Evolutionary conservation across 2,113 vertebrate genomes (phyloP).

Genomic region (Pardalotus punctatus): DNA sequence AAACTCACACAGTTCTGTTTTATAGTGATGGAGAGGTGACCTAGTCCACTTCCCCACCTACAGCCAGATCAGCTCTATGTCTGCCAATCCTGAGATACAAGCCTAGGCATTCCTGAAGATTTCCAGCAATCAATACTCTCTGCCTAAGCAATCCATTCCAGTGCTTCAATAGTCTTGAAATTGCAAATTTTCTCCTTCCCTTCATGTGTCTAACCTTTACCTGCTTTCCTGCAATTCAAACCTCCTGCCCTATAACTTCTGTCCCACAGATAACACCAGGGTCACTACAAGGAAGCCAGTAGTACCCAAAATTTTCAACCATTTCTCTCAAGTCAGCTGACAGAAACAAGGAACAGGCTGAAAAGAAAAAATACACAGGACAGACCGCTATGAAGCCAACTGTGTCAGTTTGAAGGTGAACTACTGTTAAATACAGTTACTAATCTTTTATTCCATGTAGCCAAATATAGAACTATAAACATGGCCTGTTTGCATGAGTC

Average conservation of each 20-base stretch:
- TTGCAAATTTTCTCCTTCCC: background rate
- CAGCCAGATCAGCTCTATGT: background rate
- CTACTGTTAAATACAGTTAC: background rate
- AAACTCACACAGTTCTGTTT: background rate
- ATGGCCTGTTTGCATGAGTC: background rate
- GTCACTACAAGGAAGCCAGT: background rate
- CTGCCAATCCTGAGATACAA: background rate
- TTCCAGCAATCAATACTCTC: background rate
- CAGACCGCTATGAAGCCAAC: background rate
- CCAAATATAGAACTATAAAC: background rate
- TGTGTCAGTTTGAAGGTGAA: background rate
- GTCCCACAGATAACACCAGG: background rate
- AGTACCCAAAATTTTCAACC: background rate
- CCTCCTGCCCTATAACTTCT: background rate
- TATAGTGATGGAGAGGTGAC: background rate
- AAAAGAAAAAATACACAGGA: background rate
- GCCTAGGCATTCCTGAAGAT: background rate
- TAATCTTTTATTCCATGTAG: background rate
- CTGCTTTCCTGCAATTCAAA: background rate
- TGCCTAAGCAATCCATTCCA: background rate
- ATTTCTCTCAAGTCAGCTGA: background rate
- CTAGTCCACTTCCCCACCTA: background rate
- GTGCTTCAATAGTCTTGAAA: background rate
- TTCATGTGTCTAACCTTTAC: rapidly evolving
- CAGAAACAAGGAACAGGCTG: background rate